These are phyloP conservation scores for Theonella swinhoei DNA, from an alignment of 37 sponge, comb jelly and placozoan species.

Conservation along the genomic window DNA sequence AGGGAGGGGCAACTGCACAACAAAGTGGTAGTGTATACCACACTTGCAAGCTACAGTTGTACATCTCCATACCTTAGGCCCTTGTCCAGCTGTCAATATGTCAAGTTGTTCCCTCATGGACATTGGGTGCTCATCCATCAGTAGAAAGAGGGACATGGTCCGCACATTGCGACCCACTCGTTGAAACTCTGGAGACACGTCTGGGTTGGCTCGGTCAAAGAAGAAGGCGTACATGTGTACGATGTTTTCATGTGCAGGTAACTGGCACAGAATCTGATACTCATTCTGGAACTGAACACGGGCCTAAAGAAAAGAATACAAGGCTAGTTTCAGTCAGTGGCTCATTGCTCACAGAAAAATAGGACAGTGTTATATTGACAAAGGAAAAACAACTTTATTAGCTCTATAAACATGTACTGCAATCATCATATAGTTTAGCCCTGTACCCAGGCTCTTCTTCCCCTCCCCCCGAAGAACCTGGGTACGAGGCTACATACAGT, in stretches of 20 bases:
- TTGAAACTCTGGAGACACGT: constrained; percentile 26
- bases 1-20: background rate
- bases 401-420: no score
- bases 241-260: constrained; percentile 86
- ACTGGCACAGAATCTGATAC: constrained; percentile 79
- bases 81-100: constrained; percentile 17
- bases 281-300: constrained; percentile 70
- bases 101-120: constrained; percentile 57
- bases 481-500: no score
- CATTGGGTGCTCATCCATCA: constrained; percentile 71
- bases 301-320: constrained; percentile 44
- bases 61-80: constrained; percentile 55
- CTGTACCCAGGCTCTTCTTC: no score
- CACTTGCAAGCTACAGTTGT: background rate
- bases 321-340: no score
- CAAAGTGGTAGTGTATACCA: background rate
- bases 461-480: no score
- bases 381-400: no score
- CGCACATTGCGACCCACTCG: constrained; percentile 13
- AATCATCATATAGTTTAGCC: no score
- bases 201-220: constrained; percentile 73
- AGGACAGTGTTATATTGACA: no score
- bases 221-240: constrained; percentile 89
- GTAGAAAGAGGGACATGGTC: constrained; percentile 74
- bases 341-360: no score